A percentile compares a stretch with the other conserved stretches of the same genome.
phyloP scores from a whole-genome alignment of 1,140 invertebrate species.

The Dinoponera quadriceps region DNA sequence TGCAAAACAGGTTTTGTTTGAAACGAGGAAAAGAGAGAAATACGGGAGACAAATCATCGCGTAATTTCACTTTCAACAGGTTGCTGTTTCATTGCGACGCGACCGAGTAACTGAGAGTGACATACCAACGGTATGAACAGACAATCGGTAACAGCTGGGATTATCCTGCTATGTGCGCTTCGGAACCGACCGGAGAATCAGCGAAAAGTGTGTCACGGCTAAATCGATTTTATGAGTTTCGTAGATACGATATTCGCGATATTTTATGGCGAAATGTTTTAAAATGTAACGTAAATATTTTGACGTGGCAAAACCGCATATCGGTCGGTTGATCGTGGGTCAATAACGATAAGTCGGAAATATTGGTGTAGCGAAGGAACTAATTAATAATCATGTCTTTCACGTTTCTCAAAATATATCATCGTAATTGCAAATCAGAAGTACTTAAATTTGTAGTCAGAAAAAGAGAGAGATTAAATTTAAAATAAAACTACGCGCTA shows the following conservation, averaged over 20 bases:
- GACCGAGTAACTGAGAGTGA: background rate
- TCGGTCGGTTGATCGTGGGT: background rate
- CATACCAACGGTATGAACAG: background rate
- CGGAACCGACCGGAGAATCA: constrained; percentile 15
- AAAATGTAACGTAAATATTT: background rate
- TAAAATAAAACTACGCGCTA: constrained; percentile 49
- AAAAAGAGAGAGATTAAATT: constrained; percentile 40
- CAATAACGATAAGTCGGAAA: background rate
- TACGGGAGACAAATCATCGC: constrained; percentile 7
- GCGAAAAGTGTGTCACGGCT: constrained; percentile 68
- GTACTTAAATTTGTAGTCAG: background rate
- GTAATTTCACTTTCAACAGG: constrained; percentile 40
- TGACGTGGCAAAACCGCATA: constrained; percentile 4
- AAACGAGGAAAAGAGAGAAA: background rate
- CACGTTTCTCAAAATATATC: background rate
- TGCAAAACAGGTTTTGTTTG: constrained; percentile 29
- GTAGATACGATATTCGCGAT: constrained; percentile 42
- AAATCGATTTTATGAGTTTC: constrained; percentile 64
- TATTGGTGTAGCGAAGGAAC: background rate
- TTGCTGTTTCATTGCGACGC: constrained; percentile 6
- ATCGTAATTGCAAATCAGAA: background rate
- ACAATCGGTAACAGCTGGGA: constrained; percentile 33
- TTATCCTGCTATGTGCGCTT: constrained; percentile 25
- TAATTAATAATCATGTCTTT: constrained; percentile 11
- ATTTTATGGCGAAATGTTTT: constrained; percentile 46